These are phyloP conservation scores for Cheilosia scutellata DNA, from an alignment of 2,888 invertebrate genomes.

Conservation along the genomic window DNA sequence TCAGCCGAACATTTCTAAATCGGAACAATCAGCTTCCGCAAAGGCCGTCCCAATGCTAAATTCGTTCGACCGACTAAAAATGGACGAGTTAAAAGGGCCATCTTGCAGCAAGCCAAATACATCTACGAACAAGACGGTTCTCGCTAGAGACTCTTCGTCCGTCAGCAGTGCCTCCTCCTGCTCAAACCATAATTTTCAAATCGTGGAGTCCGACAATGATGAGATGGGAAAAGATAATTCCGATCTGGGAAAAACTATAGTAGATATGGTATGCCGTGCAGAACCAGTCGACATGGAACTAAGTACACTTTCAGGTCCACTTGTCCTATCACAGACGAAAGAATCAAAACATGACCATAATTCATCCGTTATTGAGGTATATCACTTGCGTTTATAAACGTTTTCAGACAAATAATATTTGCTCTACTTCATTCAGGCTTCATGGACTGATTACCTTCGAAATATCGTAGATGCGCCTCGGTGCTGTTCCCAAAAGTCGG, in stretches of 20 bases:
- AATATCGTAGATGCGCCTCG: neutral
- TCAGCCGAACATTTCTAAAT: neutral
- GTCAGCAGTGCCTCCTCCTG: slow-evolving; percentile 12
- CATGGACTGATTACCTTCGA: neutral
- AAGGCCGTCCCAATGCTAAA: neutral
- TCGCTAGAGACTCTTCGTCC: neutral
- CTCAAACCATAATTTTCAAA: slow-evolving; percentile 37
- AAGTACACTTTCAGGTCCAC: slow-evolving; percentile 7
- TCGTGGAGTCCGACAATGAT: slow-evolving; percentile 41
- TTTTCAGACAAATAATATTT: too few relatives aligned
- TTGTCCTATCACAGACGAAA: neutral
- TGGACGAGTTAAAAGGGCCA: neutral
- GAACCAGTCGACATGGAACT: neutral
- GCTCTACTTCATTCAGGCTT: neutral
- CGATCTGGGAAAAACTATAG: neutral
- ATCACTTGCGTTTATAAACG: too few relatives aligned
- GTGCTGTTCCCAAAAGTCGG: slow-evolving; percentile 21
- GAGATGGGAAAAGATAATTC: neutral
- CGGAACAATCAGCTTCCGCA: neutral
- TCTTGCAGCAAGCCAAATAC: neutral
- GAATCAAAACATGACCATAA: neutral
- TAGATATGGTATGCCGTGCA: slow-evolving; percentile 19
- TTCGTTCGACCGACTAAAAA: slow-evolving; percentile 35
- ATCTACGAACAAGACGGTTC: neutral
- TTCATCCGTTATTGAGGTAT: too few relatives aligned